Base-by-base conservation (phyloP, 2,113 vertebrate genomes). In the Xenopus borealis region DNA sequence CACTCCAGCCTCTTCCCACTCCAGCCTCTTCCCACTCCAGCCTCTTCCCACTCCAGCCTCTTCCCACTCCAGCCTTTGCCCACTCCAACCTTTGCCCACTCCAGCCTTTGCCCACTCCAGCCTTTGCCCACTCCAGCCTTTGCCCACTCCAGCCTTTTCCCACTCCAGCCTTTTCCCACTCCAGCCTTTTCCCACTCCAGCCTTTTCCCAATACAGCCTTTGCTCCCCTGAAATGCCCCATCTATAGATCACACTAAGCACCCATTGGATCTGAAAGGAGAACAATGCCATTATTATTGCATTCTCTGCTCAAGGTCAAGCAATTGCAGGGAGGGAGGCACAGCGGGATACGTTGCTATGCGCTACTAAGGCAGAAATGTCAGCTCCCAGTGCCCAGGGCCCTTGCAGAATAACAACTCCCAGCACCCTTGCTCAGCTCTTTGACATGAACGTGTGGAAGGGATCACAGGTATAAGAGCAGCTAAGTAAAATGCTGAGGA, bases 201-300 rank as follows among this genome's bases (percentile, higher is more conserved):
- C 64, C 55, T n/a, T n/a, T 18, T 52, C 23, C 65, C 45, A 19
- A n/a, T 10, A 6, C 44, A 68, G 44, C 64, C 55, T 23, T n/a
- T 20, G 12, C 14, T 47, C 55, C 66, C 19, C 53, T 66, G 72
- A 47, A 74, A 74, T 47, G 40, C 55, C 14, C 62, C 40, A 59
- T 59, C 64, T 74, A 66, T 74, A 66, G 66, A 66, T 73, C 52
- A 65, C 19, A 66, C n/a, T 58, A 47, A 74, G 33, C 44, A 47
- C 52, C 40, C 52, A 74, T 55, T 58, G 63, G 57, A 46, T 74
- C 57, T 74, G 53, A 66, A 66, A 74, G 72, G 20, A 74, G 14
- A 67, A 74, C 72, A 74, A 74, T 66, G 72, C 52, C n/a, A 11
- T 52, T 30, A 74, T 67, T 74, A 67, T 40, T 40, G 3, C 33